Evolutionary conservation across 2,888 invertebrate species (phyloP).

Genomic region (Orchesellides sinensis): DNA sequence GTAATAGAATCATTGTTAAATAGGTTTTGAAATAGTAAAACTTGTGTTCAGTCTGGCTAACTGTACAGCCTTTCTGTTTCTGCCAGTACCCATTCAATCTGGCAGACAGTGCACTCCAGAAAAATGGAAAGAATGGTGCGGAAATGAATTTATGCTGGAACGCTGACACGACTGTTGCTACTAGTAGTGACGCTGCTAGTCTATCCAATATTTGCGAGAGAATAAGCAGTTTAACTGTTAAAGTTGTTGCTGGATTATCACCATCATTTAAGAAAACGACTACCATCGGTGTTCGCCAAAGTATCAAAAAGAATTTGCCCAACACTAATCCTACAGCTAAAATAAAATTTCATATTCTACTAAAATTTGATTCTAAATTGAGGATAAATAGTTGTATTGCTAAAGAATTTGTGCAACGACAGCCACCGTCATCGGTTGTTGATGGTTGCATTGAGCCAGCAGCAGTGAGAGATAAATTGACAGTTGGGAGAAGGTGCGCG

Average conservation of each 20-base stretch:
- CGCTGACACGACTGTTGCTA: conserved; percentile 42
- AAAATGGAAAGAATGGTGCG: conserved; percentile 60
- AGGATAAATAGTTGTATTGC: too few relatives aligned
- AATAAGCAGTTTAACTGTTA: conserved; percentile 23
- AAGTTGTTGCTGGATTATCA: conserved; percentile 9
- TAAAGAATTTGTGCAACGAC: too few relatives aligned
- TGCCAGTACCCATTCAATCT: conserved; percentile 26
- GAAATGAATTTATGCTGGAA: conserved; percentile 58
- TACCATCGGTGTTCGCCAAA: conserved; percentile 11
- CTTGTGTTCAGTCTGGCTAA: conserved; percentile 27
- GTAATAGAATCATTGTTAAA: too few relatives aligned
- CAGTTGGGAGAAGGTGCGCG: not conserved
- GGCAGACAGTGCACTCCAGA: conserved; percentile 29
- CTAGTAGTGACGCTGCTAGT: conserved; percentile 50
- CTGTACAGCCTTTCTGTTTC: conserved; percentile 22
- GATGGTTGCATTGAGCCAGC: not conserved
- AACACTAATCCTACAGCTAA: too few relatives aligned
- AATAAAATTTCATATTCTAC: too few relatives aligned
- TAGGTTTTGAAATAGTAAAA: too few relatives aligned
- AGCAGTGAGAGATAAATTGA: not conserved
- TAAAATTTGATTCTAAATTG: too few relatives aligned
- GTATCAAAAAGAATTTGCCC: not conserved
- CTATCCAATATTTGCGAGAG: conserved; percentile 8
- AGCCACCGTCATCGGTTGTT: conserved; percentile 10
- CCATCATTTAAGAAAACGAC: not conserved